Conservation (phyloP, 1,140 invertebrate species). For the Sitobion miscanthi region DNA sequence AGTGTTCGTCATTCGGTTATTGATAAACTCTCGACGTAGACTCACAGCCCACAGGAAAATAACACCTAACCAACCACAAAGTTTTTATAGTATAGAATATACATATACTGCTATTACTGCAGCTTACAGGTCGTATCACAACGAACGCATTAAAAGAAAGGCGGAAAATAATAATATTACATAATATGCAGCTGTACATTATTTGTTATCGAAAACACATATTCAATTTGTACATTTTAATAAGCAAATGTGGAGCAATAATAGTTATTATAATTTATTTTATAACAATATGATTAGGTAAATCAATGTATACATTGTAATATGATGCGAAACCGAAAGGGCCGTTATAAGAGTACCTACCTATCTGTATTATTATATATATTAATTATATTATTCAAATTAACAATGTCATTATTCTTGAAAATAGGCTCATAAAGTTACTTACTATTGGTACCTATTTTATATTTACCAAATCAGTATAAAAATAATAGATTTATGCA, state of each 20-base stretch:
- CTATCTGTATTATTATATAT: neutral
- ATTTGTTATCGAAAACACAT: neutral
- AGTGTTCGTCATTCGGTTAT: neutral
- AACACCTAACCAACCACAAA: neutral
- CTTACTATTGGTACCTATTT: too few relatives aligned
- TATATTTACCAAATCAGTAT: neutral
- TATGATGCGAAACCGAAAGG: neutral
- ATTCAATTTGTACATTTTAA: neutral
- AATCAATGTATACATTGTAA: neutral
- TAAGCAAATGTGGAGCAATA: neutral
- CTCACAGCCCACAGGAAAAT: neutral
- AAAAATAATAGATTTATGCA: neutral
- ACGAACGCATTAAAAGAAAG: neutral
- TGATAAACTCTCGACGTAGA: too few relatives aligned
- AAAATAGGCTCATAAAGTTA: neutral
- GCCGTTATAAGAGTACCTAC: neutral
- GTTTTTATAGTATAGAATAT: neutral
- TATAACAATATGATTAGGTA: neutral
- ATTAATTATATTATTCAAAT: neutral
- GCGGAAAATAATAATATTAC: neutral
- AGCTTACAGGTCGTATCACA: neutral
- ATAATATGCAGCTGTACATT: neutral
- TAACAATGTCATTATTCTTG: neutral
- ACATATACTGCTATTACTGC: neutral
- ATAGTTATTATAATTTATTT: neutral